These are phyloP conservation scores for Scortum barcoo DNA, from an alignment of 2,113 vertebrate species.

Conservation along the genomic window DNA sequence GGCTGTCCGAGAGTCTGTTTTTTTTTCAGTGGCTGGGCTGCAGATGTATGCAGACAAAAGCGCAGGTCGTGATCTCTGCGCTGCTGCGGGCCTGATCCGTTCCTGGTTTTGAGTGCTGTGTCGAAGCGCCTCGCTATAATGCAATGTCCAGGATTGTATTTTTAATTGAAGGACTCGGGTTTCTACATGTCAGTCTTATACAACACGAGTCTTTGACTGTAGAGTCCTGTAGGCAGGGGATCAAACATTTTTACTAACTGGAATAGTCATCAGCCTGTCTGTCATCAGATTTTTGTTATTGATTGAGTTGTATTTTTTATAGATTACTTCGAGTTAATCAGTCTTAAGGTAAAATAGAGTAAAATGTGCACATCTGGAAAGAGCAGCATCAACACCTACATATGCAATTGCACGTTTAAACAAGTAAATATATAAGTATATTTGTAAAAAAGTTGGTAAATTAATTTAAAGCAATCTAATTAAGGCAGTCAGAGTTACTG, in stretches of 20 bases:
- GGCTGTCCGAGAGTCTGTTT: slow-evolving; percentile 51
- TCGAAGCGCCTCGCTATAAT: neutral
- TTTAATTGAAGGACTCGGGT: neutral
- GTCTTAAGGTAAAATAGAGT: neutral
- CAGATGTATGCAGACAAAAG: slow-evolving; percentile 59
- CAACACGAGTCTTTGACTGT: neutral
- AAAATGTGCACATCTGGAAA: neutral
- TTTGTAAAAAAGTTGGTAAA: neutral
- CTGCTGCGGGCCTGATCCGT: neutral
- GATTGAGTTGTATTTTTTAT: neutral
- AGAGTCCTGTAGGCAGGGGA: neutral
- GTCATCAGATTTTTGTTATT: neutral
- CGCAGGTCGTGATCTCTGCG: slow-evolving; percentile 36
- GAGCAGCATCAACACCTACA: neutral
- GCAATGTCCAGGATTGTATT: neutral
- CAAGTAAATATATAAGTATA: too few relatives aligned
- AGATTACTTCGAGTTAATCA: neutral
- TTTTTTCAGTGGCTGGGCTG: slow-evolving; percentile 52
- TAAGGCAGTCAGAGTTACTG: too few relatives aligned
- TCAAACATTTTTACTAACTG: neutral
- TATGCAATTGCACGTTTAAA: neutral
- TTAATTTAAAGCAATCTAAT: neutral
- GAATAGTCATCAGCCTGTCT: neutral
- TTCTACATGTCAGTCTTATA: neutral
- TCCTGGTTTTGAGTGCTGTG: neutral